These are phyloP conservation scores for Drosophila conformis DNA, from an alignment of 2,888 invertebrate species.

Conservation along the genomic window DNA sequence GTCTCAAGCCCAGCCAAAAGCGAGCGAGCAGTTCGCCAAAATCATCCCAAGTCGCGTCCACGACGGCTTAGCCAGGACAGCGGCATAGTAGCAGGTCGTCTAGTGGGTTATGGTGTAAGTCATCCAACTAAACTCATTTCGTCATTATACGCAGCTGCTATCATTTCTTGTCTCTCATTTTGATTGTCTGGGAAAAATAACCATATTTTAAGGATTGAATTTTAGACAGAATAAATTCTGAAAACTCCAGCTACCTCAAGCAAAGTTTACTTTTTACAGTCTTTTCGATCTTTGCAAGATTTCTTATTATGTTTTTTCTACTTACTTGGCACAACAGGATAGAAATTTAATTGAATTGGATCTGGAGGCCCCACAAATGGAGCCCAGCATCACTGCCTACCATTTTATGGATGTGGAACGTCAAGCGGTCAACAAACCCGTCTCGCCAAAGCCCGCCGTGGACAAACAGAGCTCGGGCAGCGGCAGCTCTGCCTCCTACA, in stretches of 20 bases:
- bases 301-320: background rate
- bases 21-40: slow-evolving; percentile 68
- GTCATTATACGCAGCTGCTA: background rate
- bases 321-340: slow-evolving; percentile 52
- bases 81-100: slow-evolving; percentile 82
- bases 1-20: slow-evolving; percentile 84
- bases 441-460: slow-evolving; percentile 38
- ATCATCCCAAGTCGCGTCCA: slow-evolving; percentile 62
- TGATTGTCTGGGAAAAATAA: background rate
- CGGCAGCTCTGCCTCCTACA: slow-evolving; percentile 53
- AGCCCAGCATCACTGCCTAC: slow-evolving; percentile 42
- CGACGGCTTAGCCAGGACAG: slow-evolving; percentile 84
- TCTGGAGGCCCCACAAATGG: slow-evolving; percentile 31
- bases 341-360: slow-evolving; percentile 56
- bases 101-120: slow-evolving; percentile 75
- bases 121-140: too few relatives aligned
- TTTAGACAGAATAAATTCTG: background rate
- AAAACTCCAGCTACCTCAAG: background rate
- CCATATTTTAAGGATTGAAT: background rate
- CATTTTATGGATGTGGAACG: slow-evolving; percentile 60
- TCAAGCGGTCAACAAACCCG: slow-evolving; percentile 38
- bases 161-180: background rate
- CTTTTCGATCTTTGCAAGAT: background rate
- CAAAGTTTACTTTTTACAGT: background rate
- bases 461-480: slow-evolving; percentile 27